Conservation (phyloP, 2,888 invertebrate species). For the Pecten maximus region DNA sequence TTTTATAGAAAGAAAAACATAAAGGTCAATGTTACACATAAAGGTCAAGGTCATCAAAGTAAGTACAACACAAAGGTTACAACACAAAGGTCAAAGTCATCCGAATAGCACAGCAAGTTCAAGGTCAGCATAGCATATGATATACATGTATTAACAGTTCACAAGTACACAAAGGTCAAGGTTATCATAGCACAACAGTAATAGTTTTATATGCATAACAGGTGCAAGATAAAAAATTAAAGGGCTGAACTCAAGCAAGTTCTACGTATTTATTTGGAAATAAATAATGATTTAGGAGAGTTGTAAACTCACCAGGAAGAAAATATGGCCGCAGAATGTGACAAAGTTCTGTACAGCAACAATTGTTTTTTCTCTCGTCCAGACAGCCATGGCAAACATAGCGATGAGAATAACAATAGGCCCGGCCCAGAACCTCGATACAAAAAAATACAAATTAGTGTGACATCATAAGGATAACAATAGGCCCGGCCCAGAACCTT, state of each 20-base stretch:
- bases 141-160: too few relatives aligned
- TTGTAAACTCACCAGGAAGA: slow-evolving; percentile 86
- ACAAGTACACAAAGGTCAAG: not conserved
- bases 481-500: slow-evolving; percentile 91
- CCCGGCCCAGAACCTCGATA: slow-evolving; percentile 89
- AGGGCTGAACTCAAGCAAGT: too few relatives aligned
- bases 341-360: slow-evolving; percentile 88
- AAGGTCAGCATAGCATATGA: not conserved
- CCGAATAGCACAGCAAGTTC: not conserved
- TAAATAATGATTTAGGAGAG: not conserved
- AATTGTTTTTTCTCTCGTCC: slow-evolving; percentile 90
- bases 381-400: slow-evolving; percentile 91
- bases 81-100: slow-evolving; percentile 36
- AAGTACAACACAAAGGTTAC: too few relatives aligned
- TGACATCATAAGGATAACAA: slow-evolving; percentile 85
- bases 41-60: too few relatives aligned
- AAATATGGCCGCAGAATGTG: slow-evolving; percentile 87
- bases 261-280: too few relatives aligned
- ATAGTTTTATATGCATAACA: too few relatives aligned
- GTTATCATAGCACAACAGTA: too few relatives aligned
- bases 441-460: too few relatives aligned
- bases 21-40: too few relatives aligned
- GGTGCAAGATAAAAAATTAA: too few relatives aligned
- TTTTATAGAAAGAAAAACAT: too few relatives aligned
- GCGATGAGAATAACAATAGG: slow-evolving; percentile 90